phyloP scores from a whole-genome alignment of 2,797 vertebrate species.

The Knipowitschia caucasica region DNA sequence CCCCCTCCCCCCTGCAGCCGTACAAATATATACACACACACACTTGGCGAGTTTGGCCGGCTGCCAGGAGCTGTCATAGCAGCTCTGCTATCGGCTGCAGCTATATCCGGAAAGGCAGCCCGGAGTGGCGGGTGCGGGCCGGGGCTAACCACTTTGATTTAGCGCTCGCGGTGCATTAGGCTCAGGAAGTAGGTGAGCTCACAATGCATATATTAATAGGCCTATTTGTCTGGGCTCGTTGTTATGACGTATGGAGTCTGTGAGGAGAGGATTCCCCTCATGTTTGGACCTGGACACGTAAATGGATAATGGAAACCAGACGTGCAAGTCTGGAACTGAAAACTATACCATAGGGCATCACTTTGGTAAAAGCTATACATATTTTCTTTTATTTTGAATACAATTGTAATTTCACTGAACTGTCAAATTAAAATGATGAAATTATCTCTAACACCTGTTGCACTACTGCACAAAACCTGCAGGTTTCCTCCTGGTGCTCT shows the following conservation, averaged over 20 bases:
- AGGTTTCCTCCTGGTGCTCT: no score
- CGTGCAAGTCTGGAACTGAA: neutral
- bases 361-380: no score
- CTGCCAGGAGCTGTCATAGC: constrained; percentile 67
- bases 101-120: constrained; percentile 51
- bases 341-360: no score
- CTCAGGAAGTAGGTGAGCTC: neutral
- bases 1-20: constrained; percentile 8
- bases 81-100: constrained; percentile 62
- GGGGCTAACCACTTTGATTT: constrained; percentile 1
- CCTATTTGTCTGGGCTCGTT: neutral
- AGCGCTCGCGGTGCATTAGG: constrained; percentile 3
- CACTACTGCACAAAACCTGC: no score
- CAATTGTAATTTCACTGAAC: no score
- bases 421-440: no score
- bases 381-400: no score
- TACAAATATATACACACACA: constrained; percentile 35
- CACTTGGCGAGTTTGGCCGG: constrained; percentile 46
- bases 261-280: neutral
- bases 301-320: neutral
- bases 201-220: neutral
- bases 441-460: no score
- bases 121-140: constrained; percentile 7
- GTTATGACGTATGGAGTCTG: neutral
- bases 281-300: no score